A percentile compares a stretch with the other conserved stretches of the same genome.
Conservation (phyloP, 1,140 invertebrate genomes). For the Leguminivora glycinivorella region DNA sequence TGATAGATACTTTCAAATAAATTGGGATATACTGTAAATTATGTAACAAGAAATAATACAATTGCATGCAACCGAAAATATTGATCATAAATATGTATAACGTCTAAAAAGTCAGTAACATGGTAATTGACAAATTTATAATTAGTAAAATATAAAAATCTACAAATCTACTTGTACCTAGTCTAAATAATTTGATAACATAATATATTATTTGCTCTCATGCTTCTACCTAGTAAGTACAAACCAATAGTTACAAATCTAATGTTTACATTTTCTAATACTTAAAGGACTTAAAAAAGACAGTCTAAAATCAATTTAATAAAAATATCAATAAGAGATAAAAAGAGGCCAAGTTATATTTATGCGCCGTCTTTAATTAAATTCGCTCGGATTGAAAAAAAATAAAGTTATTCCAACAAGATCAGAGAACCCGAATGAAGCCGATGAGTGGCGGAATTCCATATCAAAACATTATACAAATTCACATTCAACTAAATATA, state of each 20-base stretch:
- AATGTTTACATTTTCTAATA: no score
- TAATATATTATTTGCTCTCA: no score
- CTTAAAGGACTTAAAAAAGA: no score
- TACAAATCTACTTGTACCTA: background rate
- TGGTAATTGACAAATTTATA: background rate
- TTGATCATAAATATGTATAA: no score
- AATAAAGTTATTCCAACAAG: constrained; percentile 15
- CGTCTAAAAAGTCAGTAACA: no score
- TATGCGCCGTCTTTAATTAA: constrained; percentile 18
- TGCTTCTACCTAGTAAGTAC: background rate
- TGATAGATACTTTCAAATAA: no score
- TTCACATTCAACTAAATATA: constrained; percentile 20
- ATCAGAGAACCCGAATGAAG: background rate
- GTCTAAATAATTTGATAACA: background rate
- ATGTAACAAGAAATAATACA: no score
- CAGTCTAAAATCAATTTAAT: background rate
- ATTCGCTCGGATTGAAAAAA: constrained; percentile 11
- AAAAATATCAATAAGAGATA: background rate
- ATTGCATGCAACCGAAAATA: no score
- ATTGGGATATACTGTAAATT: no score
- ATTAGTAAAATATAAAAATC: background rate
- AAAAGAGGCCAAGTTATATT: constrained; percentile 10
- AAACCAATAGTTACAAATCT: background rate
- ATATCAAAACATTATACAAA: constrained; percentile 19
- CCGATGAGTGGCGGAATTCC: background rate